Base-by-base conservation (phyloP, 37 sponge, comb jelly and placozoan species). In the Chondrilla cf. caribensis region DNA sequence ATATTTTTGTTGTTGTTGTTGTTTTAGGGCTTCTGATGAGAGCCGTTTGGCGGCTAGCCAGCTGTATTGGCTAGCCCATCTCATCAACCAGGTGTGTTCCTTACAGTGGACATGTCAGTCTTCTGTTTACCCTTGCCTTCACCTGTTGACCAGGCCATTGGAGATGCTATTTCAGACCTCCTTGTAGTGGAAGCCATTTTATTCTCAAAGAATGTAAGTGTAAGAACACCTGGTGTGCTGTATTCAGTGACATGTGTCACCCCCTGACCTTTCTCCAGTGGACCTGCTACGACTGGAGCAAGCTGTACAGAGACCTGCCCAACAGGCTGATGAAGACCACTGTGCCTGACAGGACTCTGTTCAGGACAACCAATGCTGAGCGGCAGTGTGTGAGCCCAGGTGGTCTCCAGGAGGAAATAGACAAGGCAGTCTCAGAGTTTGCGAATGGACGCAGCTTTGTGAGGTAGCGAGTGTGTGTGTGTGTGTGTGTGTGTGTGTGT, bases 101-200 rank as follows among this genome's bases (percentile, higher is more conserved):
- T 26, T 54, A 38, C 22, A 26, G n/a, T 71, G 42, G n/a, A 71
- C 29, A 26, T 71, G 42, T 31, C 42, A 22, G 70, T 21, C 29
- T 28, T 55, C 25, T 35, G 2, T 38, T 25, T 11, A 37, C 38
- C 3, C 25, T 29, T 8, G 1, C 68, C 17, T 29, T 33, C 29
- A 32, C 35, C 68, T 18, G 58, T 22, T 36, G 15, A 41, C 38
- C 83, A 95, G 86, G 82, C 95, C 22, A 90, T 92, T 6, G 98
- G 98, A 18, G 98, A 97, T 82, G 89, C 98, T 7, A 59, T 97
- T 9, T 87, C 96, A 8, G 93, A 97, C 83, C 33, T 97, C 40
- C 82, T 97, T 29, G 44, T 85, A 17, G 95, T 97, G 54, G 93
- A 97, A 76, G 81, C 78, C 28, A 89, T 95, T n/a, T 88, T 97